These are phyloP conservation scores for Gortyna flavago DNA, from an alignment of 2,888 invertebrate genomes.

Conservation along the genomic window DNA sequence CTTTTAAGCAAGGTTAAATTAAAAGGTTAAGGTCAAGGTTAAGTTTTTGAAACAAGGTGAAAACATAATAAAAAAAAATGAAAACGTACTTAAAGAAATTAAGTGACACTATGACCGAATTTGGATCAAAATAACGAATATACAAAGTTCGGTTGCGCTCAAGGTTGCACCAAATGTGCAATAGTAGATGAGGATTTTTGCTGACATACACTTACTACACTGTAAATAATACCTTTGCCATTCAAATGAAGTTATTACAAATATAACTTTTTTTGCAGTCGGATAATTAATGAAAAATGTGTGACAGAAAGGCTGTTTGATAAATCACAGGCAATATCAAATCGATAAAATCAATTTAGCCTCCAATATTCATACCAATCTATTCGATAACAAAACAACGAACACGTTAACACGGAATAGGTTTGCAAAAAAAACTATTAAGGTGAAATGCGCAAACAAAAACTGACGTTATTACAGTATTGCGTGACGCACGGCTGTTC, in stretches of 20 bases:
- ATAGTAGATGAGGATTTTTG: background rate
- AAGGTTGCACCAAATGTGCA: background rate
- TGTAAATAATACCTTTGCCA: background rate
- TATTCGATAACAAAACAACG: conserved; percentile 13
- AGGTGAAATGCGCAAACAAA: conserved; percentile 49
- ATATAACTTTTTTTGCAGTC: background rate
- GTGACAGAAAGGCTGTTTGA: background rate
- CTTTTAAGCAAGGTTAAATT: too few species aligned
- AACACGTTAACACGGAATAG: conserved; percentile 27
- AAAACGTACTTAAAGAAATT: too few species aligned
- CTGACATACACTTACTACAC: background rate
- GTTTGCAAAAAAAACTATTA: conserved; percentile 44
- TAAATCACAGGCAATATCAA: background rate
- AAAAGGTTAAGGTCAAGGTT: too few species aligned
- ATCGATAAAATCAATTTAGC: background rate
- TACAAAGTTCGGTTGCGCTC: too few species aligned
- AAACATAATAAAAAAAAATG: too few species aligned
- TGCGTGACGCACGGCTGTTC: conserved; percentile 58
- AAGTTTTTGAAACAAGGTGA: too few species aligned
- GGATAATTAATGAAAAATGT: background rate
- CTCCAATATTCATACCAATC: conserved; percentile 8
- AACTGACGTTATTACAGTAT: conserved; percentile 60
- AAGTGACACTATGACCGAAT: too few species aligned
- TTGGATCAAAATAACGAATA: too few species aligned
- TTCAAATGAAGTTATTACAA: background rate